phyloP scores from a whole-genome alignment of 2,888 invertebrate species.

The Teleogryllus oceanicus region DNA sequence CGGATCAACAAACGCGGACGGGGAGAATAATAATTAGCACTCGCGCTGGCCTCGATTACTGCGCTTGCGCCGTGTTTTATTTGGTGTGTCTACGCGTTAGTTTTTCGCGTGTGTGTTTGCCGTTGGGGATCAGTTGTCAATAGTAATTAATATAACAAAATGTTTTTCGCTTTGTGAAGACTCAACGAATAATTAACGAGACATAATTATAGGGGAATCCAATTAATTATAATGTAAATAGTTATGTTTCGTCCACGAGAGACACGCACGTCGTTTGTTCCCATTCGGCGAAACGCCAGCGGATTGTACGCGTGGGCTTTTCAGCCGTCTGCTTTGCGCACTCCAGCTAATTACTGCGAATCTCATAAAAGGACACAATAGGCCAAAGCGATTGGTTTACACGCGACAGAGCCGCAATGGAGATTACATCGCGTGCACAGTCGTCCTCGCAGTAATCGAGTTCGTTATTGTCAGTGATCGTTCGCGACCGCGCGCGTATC shows the following conservation, averaged over 20 bases:
- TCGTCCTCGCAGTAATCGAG: neutral
- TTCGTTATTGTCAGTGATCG: neutral
- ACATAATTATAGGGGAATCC: conserved; percentile 10
- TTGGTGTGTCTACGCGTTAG: neutral
- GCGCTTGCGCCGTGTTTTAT: neutral
- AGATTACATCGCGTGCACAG: neutral
- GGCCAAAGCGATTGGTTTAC: no score
- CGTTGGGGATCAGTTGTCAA: conserved; percentile 18
- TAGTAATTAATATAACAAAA: conserved; percentile 9
- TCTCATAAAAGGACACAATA: neutral
- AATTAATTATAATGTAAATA: conserved; percentile 1
- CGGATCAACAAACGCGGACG: no score
- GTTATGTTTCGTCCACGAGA: neutral
- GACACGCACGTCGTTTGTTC: neutral
- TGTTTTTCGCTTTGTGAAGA: conserved; percentile 9
- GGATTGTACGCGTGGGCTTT: neutral
- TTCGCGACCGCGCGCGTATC: neutral
- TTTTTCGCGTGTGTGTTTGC: neutral
- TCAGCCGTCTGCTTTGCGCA: neutral
- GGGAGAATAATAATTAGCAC: no score
- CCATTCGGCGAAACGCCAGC: neutral
- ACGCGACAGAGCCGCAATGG: neutral
- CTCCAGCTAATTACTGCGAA: neutral
- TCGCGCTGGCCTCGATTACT: neutral
- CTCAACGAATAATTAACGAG: conserved; percentile 18